These are phyloP conservation scores for Oligia latruncula DNA, from an alignment of 2,888 invertebrate genomes.

Conservation along the genomic window DNA sequence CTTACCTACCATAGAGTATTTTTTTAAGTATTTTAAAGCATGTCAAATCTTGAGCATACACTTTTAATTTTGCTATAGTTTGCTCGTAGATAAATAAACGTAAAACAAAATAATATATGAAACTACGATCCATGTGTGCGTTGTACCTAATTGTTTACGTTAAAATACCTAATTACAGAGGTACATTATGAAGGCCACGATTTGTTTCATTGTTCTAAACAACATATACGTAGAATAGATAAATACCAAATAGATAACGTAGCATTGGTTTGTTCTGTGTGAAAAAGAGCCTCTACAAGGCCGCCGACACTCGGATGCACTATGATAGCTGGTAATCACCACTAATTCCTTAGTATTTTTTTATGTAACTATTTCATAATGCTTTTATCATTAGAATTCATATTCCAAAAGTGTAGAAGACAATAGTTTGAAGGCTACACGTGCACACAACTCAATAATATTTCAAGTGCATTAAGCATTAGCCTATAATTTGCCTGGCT, in stretches of 20 bases:
- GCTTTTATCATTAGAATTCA: slow-evolving; percentile 10
- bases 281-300: slow-evolving; percentile 74
- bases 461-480: slow-evolving; percentile 51
- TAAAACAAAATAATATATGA: slow-evolving; percentile 55
- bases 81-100: slow-evolving; percentile 24
- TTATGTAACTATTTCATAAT: slow-evolving; percentile 29
- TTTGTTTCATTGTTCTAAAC: slow-evolving; percentile 84
- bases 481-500: slow-evolving; percentile 49
- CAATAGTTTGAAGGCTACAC: slow-evolving; percentile 50
- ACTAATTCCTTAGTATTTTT: slow-evolving; percentile 35
- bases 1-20: slow-evolving; percentile 3
- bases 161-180: slow-evolving; percentile 75
- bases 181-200: slow-evolving; percentile 82
- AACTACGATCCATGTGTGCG: slow-evolving; percentile 72
- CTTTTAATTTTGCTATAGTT: slow-evolving; percentile 20
- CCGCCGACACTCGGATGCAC: slow-evolving; percentile 61
- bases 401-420: slow-evolving; percentile 31
- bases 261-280: slow-evolving; percentile 73
- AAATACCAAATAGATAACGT: slow-evolving; percentile 71
- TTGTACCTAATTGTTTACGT: slow-evolving; percentile 72
- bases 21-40: slow-evolving; percentile 16
- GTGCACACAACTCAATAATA: slow-evolving; percentile 47
- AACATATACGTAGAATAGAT: slow-evolving; percentile 69
- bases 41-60: slow-evolving; percentile 6
- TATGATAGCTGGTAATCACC: slow-evolving; percentile 42